Evolutionary conservation across 2,797 vertebrate species (phyloP).

Genomic region (Clarias laeviceps): DNA sequence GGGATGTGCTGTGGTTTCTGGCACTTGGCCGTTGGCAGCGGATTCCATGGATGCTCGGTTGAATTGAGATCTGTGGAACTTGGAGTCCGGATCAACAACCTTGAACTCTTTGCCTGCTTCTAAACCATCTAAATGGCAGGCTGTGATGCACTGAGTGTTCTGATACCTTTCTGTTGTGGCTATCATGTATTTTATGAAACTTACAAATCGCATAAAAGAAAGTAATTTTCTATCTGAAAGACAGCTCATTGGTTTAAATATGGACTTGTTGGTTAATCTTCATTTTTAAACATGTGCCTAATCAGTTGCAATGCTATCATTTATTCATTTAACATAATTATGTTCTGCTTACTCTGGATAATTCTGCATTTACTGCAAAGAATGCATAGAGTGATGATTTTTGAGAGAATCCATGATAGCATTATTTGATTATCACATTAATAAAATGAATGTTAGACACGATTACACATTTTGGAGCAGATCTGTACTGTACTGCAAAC

Average conservation of each 20-base stretch:
- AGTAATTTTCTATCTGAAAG: not conserved
- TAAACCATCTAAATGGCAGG: too few species aligned
- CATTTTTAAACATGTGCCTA: not conserved
- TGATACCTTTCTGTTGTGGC: too few species aligned
- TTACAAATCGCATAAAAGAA: not conserved
- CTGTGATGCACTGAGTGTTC: too few species aligned
- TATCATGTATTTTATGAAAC: not conserved
- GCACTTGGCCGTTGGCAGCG: too few species aligned
- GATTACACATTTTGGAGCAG: not conserved
- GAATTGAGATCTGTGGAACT: too few species aligned
- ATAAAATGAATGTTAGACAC: not conserved
- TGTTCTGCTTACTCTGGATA: not conserved
- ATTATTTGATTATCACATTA: not conserved
- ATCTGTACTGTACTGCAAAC: not conserved
- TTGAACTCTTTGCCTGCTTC: too few species aligned
- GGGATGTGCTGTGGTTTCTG: too few species aligned
- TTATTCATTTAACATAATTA: not conserved
- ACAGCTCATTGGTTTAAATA: not conserved
- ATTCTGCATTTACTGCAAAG: not conserved
- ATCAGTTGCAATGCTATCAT: not conserved
- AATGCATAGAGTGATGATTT: not conserved
- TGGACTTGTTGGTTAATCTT: not conserved
- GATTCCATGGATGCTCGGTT: too few species aligned
- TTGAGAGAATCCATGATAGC: not conserved
- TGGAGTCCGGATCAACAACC: too few species aligned